Percentiles rank a stretch among this genome's conserved stretches.
These are phyloP conservation scores for Danaus melanippus DNA, from an alignment of 1,140 invertebrate species.

Conservation along the genomic window DNA sequence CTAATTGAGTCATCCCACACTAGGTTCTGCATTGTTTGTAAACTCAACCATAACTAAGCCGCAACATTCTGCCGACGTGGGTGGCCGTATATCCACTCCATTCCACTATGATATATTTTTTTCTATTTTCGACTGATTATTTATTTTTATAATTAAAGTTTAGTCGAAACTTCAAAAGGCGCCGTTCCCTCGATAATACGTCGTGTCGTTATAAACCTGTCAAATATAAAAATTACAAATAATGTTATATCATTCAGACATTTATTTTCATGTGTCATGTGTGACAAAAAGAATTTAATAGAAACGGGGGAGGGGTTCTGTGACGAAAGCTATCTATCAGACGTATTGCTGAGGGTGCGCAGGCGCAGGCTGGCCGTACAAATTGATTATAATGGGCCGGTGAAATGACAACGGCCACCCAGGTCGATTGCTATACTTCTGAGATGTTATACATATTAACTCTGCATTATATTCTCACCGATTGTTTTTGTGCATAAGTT, in stretches of 20 bases:
- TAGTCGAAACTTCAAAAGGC: background rate
- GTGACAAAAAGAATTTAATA: slow-evolving; percentile 14
- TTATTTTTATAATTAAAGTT: slow-evolving; percentile 1
- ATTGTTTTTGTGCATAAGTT: too few species aligned
- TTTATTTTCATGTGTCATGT: slow-evolving; percentile 8
- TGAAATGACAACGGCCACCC: slow-evolving; percentile 53
- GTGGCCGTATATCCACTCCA: slow-evolving; percentile 37
- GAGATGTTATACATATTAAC: slow-evolving; percentile 12
- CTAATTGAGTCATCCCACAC: slow-evolving; percentile 67
- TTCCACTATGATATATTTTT: slow-evolving; percentile 23
- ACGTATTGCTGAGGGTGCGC: slow-evolving; percentile 30
- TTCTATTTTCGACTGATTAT: background rate
- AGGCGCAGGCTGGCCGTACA: slow-evolving; percentile 47
- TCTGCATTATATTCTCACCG: too few species aligned
- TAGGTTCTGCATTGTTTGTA: slow-evolving; percentile 58
- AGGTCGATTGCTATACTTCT: slow-evolving; percentile 27
- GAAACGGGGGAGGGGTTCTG: slow-evolving; percentile 39
- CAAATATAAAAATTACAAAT: too few species aligned
- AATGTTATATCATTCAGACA: background rate
- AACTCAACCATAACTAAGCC: slow-evolving; percentile 50
- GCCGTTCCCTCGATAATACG: too few species aligned
- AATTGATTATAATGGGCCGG: slow-evolving; percentile 58
- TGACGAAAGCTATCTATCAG: slow-evolving; percentile 49
- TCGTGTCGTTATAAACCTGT: too few species aligned
- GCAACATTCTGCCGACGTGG: slow-evolving; percentile 34